These are phyloP conservation scores for Trichomalopsis sarcophagae DNA, from an alignment of 1,140 invertebrate genomes.

Conservation along the genomic window DNA sequence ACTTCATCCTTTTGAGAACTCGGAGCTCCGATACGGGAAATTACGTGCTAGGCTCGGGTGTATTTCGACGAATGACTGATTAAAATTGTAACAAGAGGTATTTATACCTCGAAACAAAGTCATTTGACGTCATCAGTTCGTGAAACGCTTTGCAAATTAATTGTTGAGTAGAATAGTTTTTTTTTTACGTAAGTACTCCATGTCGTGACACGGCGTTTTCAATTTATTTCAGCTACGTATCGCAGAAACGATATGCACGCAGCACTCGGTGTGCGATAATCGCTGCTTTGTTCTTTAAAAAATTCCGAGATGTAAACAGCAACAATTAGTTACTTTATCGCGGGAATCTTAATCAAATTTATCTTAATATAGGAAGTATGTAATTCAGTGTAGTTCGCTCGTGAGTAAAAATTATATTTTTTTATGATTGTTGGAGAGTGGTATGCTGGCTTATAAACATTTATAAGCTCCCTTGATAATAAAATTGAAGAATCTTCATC, in stretches of 20 bases:
- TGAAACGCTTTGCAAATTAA: conserved; percentile 17
- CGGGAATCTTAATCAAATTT: conserved; percentile 12
- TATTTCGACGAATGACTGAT: conserved; percentile 45
- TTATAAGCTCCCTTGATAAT: background rate
- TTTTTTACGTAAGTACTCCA: background rate
- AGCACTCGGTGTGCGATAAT: background rate
- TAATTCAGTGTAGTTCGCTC: conserved; percentile 10
- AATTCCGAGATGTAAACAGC: background rate
- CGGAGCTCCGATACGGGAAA: background rate
- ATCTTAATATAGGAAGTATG: conserved; percentile 11
- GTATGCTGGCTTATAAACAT: background rate
- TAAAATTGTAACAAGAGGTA: conserved; percentile 44
- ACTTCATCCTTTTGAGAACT: conserved; percentile 36
- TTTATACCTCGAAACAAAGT: conserved; percentile 25
- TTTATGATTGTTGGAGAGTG: background rate
- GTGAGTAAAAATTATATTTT: background rate
- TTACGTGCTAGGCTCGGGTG: conserved; percentile 2
- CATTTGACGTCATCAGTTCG: conserved; percentile 17
- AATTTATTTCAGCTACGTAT: conserved; percentile 7
- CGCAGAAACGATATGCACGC: background rate
- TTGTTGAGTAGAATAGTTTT: background rate
- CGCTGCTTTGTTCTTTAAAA: conserved; percentile 16
- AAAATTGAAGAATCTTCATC: background rate
- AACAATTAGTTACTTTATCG: conserved; percentile 19
- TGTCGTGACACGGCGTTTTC: conserved; percentile 23